Base-by-base conservation (phyloP, 2,888 invertebrate genomes). In the Pimpla rufipes region DNA sequence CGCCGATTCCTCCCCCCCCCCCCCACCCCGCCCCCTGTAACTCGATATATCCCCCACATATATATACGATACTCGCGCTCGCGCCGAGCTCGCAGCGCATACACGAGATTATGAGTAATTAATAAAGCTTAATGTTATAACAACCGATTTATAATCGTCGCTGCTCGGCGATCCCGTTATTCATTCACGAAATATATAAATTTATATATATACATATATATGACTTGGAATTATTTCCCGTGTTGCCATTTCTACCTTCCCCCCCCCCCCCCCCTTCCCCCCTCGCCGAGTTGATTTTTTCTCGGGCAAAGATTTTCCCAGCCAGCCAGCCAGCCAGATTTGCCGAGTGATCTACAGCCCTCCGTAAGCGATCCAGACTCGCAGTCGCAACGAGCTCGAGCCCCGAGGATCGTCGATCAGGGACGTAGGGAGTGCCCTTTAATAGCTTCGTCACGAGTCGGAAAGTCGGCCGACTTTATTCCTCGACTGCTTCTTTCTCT, bases 341-440 rank as follows among this genome's bases (percentile, higher is more conserved):
- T 55, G n/a, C 4, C 8, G 62, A 83, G 74, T 83, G 83, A 83
- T 83, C 77, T 80, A 83, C 80, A 74, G 74, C 80, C 77, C 73
- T 74, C 68, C 40, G 76, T 59, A 45, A 83, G 62, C 45, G 75
- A 79, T 70, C 55, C 71, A 21, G 47, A 68, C 76, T 64, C 68
- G 29, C 52, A 68, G 47, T 37, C 23, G 73, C 23, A 35, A 2
- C 11, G 16, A 40, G 59, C 16, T 50, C 50, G 10, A 50, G 11
- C 45, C 45, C 29, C 59, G 77, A 57, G 77, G 74, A 73, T 83
- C 83, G 83, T 80, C 68, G 77, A 83, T 83, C 85, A 81, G 81
- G 74, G 79, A 75, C 81, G 74, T 86, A 88, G 87, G 86, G 87
- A 88, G 88, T 88, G 88, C 88, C 88, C 87, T 89, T 86, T 83